Evolutionary conservation across 2,888 invertebrate genomes (phyloP), one percentile per base, ranked within the genome.

Genomic region (Pteria penguin): DNA sequence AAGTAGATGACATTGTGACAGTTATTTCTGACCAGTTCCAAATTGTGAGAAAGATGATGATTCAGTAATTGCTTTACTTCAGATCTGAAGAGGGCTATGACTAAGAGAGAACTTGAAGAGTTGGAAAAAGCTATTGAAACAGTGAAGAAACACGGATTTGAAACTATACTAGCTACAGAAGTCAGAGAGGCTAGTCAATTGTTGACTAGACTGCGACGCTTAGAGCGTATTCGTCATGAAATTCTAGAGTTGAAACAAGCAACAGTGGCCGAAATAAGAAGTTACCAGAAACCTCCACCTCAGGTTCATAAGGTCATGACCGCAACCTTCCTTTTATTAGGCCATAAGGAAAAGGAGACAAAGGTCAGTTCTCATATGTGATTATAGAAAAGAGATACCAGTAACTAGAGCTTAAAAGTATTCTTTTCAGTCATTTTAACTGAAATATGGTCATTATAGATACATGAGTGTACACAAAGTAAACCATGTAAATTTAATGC

Each of bases 221-320:
- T 88, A 63, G 86, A 87, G 73, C 79, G 86, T 14, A 88, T 88
- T 68, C 80, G 87, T 5, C 86, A 87, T 32, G 88, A 87, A 76
- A 87, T 88, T 57, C 72, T 87, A 75, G 87, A 88, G 69, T 84
- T 91, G 80, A 90, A 90, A 69, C 91, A 91, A 80, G 86, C 90
- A 0, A 91, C 91, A 0, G 90, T 91, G 70, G 91, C 91, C 0
- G 91, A 91, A 82, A 91, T 91, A 61, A 78, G 90, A 58, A 90
- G 90, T 79, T 91, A 91, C 78, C 85, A 86, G 72, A 89, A 86
- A 5, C 91, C 91, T 8, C 91, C 91, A 18, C 67, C 76, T 4
- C 84, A 88, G 14, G 91, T 91, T 4, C 90, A 91, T 70, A 86
- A 84, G 0, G 90, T 91, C 29, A 91, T 91, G 91, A 90, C 88